Evolutionary conservation across 1,140 invertebrate genomes (phyloP), one percentile per base, ranked within the genome.

Genomic region (Saccostrea cuccullata): DNA sequence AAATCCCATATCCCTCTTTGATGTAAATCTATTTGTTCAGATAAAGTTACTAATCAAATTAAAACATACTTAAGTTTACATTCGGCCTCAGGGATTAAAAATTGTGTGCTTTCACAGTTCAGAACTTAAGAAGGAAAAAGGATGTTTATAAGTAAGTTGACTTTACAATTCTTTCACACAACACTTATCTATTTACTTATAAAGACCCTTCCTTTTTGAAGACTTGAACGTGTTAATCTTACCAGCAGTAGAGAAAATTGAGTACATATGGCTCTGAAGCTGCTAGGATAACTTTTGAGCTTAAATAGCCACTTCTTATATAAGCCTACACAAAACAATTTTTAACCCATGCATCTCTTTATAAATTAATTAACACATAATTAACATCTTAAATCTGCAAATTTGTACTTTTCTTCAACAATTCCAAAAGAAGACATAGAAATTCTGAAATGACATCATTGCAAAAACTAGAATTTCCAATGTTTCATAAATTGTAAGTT

Each of bases 1-100:
- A 77, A 77, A 77, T 77, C 70, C 70, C 70, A 77, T 77, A 77
- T 77, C 70, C 30, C 70, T 77, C 70, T 77, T 77, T 77, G 70
- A 77, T 77, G 70, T 77, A 77, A 77, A 77, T 77, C 70, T 77
- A 77, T 77, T 30, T 77, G 23, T 77, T 5, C 13, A 77, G 23
- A 77, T 77, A 77, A 77, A 23, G 23, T 77, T 15, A 26, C 23
- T 77, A 26, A 77, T 77, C 70, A 77, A 77, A 77, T 77, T 77
- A 77, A 77, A 77, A 77, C 70, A 77, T 77, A 77, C 70, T 77
- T 77, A 30, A 77, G 23, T 77, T 77, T 77, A 26, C 70, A 77
- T 30, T n/a, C 36, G 26, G 70, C 70, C 70, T 77, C 26, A 77
- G 70, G 70, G 70, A 77, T 77, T 77, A 36, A 77, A 77, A 26